A percentile compares a stretch with the other conserved stretches of the same genome.
These are phyloP conservation scores for Drosophila birchii DNA, from an alignment of 2,888 invertebrate genomes.

Conservation along the genomic window DNA sequence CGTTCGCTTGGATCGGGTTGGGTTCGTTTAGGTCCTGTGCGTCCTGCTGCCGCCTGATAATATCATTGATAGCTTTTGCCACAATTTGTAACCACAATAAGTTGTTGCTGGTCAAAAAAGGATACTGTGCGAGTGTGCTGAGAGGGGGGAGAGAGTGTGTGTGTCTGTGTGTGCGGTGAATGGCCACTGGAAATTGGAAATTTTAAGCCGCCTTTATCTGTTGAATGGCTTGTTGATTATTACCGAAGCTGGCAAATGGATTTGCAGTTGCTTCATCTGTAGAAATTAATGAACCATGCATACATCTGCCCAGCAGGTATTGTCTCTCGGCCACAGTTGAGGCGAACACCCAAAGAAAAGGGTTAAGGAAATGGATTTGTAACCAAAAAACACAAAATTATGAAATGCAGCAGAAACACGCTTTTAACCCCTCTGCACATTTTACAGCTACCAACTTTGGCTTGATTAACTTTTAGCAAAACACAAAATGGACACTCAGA, in stretches of 20 bases:
- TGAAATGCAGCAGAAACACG: no score
- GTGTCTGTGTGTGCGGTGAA: conserved; percentile 13
- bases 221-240: conserved; percentile 51
- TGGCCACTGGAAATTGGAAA: conserved; percentile 42
- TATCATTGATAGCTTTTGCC: conserved; percentile 80
- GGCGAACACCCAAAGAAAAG: not conserved
- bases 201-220: conserved; percentile 41
- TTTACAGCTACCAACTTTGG: not conserved
- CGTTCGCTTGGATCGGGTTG: not conserved
- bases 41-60: conserved; percentile 55
- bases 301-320: conserved; percentile 5
- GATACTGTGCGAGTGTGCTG: not conserved
- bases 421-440: not conserved
- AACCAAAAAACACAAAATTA: not conserved
- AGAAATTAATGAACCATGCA: conserved; percentile 32
- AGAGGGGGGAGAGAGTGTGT: not conserved
- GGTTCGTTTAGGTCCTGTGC: conserved; percentile 24
- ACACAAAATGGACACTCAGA: not conserved
- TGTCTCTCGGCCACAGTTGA: conserved; percentile 3
- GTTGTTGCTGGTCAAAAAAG: conserved; percentile 70
- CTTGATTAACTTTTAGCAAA: conserved; percentile 32
- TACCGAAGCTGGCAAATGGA: conserved; percentile 40
- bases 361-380: not conserved
- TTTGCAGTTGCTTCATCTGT: conserved; percentile 33
- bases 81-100: conserved; percentile 80